Percentiles rank a stretch among this genome's conserved stretches.
phyloP scores from a whole-genome alignment of 2,888 invertebrate genomes.

The Parapristionchus giblindavisi region DNA sequence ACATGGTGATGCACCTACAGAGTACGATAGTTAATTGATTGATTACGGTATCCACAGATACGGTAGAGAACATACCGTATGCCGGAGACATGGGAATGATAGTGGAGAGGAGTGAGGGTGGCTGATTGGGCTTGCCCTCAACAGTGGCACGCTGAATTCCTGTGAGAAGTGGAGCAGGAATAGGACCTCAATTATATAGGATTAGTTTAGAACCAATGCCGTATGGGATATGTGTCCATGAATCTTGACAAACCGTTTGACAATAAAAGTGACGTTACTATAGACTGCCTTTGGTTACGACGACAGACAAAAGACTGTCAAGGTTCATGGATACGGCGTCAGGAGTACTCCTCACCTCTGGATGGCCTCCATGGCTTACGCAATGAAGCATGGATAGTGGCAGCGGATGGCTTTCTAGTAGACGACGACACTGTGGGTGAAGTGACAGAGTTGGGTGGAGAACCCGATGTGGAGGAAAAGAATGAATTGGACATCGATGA shows the following conservation, averaged over 20 bases:
- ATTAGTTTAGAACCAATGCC: neutral
- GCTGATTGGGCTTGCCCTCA: neutral
- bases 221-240: neutral
- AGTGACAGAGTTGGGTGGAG: neutral
- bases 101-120: slow-evolving; percentile 9
- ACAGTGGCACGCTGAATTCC: too few species aligned
- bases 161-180: slow-evolving; percentile 19
- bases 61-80: neutral
- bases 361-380: slow-evolving; percentile 22
- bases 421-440: too few species aligned
- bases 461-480: neutral
- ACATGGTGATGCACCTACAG: neutral
- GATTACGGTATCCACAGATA: too few species aligned
- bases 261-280: neutral
- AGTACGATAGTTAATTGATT: neutral
- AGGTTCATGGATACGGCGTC: too few species aligned
- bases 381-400: neutral
- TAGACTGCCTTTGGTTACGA: too few species aligned
- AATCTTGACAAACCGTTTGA: neutral
- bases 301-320: too few species aligned
- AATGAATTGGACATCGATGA: neutral
- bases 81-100: slow-evolving; percentile 8
- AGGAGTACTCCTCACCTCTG: slow-evolving; percentile 17
- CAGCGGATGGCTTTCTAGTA: too few species aligned
- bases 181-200: slow-evolving; percentile 1